phyloP scores from a whole-genome alignment of 2,888 invertebrate species.

The Oligia strigilis region DNA sequence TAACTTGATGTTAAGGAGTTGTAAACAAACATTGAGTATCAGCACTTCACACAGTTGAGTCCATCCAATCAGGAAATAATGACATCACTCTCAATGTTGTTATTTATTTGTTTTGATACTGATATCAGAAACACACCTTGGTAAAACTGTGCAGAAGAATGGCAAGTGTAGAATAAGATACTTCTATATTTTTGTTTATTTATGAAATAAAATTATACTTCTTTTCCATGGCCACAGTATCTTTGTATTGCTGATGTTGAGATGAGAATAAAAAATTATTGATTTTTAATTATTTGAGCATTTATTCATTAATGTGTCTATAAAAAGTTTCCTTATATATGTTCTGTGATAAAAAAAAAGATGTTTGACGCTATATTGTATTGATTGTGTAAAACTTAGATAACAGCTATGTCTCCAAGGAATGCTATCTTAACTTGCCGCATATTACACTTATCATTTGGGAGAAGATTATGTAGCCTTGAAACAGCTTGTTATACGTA shows the following conservation, averaged over 20 bases:
- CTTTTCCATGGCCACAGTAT: neutral
- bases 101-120: conserved; percentile 65
- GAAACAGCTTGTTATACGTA: conserved; percentile 62
- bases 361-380: conserved; percentile 20
- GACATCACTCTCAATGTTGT: conserved; percentile 63
- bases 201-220: neutral
- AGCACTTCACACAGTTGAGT: conserved; percentile 40
- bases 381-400: conserved; percentile 56
- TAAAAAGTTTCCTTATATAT: neutral
- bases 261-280: neutral
- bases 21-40: conserved; percentile 51
- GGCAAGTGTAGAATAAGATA: neutral
- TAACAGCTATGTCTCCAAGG: conserved; percentile 53
- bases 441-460: conserved; percentile 63
- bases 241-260: neutral
- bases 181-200: neutral
- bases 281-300: neutral
- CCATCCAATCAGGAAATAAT: conserved; percentile 67
- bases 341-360: neutral
- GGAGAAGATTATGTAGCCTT: conserved; percentile 75
- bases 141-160: conserved; percentile 17
- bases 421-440: conserved; percentile 58
- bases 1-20: conserved; percentile 24
- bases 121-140: conserved; percentile 33
- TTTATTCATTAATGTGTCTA: neutral